Percentiles rank a stretch among this genome's conserved stretches.
phyloP scores from a whole-genome alignment of 2,797 vertebrate genomes.

The Pitangus sulphuratus region DNA sequence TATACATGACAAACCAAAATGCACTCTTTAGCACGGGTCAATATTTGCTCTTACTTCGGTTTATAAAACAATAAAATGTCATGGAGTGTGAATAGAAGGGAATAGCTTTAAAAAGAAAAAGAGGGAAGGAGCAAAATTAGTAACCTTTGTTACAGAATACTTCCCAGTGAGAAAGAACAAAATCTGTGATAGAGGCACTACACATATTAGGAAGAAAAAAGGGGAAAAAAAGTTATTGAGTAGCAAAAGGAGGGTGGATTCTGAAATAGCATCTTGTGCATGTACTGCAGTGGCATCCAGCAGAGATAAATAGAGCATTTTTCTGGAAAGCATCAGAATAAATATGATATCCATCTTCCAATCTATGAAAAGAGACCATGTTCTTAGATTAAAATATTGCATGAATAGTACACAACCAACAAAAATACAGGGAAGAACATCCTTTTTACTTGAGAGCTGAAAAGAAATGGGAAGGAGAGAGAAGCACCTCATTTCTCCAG shows the following conservation, averaged over 20 bases:
- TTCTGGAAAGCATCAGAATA: neutral
- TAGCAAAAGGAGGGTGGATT: neutral
- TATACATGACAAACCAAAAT: constrained; percentile 13
- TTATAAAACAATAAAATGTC: neutral
- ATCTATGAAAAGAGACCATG: neutral
- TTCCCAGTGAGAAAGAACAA: neutral
- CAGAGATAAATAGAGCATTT: neutral
- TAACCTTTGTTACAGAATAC: neutral
- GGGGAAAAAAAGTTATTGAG: neutral
- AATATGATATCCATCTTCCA: neutral
- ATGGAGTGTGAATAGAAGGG: neutral
- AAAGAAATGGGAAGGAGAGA: neutral
- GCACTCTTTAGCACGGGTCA: neutral
- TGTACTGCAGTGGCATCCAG: neutral
- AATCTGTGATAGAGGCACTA: neutral
- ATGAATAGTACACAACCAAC: neutral
- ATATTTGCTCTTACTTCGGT: neutral
- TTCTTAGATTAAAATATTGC: neutral
- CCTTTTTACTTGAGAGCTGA: neutral
- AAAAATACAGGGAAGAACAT: neutral
- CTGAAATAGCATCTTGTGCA: neutral
- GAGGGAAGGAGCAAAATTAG: neutral
- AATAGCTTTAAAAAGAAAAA: neutral
- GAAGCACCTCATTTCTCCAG: neutral
- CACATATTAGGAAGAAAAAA: neutral